Evolutionary conservation across 2,113 vertebrate species (phyloP).

Genomic region (Hystrix cristata): DNA sequence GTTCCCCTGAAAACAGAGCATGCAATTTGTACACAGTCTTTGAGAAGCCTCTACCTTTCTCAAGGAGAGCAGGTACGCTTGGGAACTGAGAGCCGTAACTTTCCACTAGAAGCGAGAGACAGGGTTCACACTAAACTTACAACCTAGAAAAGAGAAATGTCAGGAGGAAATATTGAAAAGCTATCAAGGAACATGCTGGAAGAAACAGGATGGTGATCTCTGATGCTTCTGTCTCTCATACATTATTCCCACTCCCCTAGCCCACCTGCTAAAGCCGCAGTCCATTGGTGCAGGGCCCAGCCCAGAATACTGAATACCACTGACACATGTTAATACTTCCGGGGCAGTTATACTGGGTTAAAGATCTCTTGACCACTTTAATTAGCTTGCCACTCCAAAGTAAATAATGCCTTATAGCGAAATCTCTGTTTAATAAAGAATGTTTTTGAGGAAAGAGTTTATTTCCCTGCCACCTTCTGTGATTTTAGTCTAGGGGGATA

Average conservation of each 20-base stretch:
- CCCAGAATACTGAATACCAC: neutral
- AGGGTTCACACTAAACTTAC: neutral
- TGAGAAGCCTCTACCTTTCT: slow-evolving; percentile 7
- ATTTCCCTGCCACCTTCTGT: neutral
- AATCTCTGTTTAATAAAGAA: neutral
- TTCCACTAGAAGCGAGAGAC: neutral
- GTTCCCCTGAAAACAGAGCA: slow-evolving; percentile 34
- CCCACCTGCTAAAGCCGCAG: neutral
- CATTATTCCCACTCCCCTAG: neutral
- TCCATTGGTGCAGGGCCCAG: neutral
- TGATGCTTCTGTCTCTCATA: neutral
- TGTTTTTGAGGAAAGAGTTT: neutral
- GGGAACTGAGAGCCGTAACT: neutral
- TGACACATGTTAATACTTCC: neutral
- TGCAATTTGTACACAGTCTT: slow-evolving; percentile 27
- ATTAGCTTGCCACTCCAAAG: neutral
- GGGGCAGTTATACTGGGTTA: neutral
- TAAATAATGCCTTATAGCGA: neutral
- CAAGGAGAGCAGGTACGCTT: neutral
- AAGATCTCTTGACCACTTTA: neutral
- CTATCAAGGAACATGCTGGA: neutral
- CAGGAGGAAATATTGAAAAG: neutral
- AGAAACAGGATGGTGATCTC: accelerated
- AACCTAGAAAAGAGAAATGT: neutral
- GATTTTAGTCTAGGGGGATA: neutral